Evolutionary conservation across 2,888 invertebrate genomes (phyloP), one percentile per base, ranked within the genome.

Genomic region (Eulithis prunata): DNA sequence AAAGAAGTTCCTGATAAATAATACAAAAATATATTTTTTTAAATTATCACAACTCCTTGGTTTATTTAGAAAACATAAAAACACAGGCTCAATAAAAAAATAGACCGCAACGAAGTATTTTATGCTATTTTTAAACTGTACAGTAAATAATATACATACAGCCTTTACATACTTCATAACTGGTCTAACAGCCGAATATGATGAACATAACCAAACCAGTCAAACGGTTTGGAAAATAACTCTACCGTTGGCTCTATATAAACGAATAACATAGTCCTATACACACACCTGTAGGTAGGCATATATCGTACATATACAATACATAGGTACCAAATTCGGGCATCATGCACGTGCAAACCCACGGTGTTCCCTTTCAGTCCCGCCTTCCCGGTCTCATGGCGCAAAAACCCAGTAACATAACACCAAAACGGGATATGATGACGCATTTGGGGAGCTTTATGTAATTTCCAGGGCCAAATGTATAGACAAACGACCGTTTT

Each of bases 301-400:
- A 51, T 28, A 56, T 62, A 14, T 56, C 14, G 13, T 14, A 52
- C 3, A 36, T 38, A 53, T 1, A 53, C 12, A n/a, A 32, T 6
- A 57, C 14, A 51, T 53, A 64, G 38, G 28, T 53, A 56, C 61
- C 60, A 54, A 57, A 67, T 49, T 64, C 52, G 56, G 54, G 56
- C 62, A 59, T 66, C 51, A 52, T 80, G 83, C 91, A 91, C 91
- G 91, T 91, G 91, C 91, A 89, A 77, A 74, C 75, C 70, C 66
- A 71, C 81, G 90, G 91, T 90, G 88, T 91, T 87, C 83, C 83
- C 84, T 91, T 92, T 89, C 91, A 87, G 87, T 76, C 86, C 90
- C 90, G 87, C 91, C 90, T 86, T 81, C 78, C 64, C 62, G 56
- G 57, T 61, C 68, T 53, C 58, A 64, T 85, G 82, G 73, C 83